Evolutionary conservation across 2,797 vertebrate genomes (phyloP).

Genomic region (Myotis myotis): DNA sequence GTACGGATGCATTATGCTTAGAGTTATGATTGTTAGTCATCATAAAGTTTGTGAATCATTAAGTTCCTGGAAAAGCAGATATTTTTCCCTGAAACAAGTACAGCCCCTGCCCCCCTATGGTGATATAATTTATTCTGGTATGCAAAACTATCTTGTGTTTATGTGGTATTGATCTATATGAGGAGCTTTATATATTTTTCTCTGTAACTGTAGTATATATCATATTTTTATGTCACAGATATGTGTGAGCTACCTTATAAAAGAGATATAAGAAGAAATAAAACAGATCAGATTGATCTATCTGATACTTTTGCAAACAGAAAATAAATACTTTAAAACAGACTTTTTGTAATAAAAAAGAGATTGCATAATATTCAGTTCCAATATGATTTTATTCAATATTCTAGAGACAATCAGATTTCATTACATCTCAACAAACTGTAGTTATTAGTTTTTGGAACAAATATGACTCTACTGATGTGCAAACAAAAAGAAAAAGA

Average conservation of each 20-base stretch:
- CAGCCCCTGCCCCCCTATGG: background rate
- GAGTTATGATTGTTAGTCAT: background rate
- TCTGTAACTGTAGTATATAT: background rate
- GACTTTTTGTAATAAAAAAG: slow-evolving; percentile 44
- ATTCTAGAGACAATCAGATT: slow-evolving; percentile 17
- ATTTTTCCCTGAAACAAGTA: background rate
- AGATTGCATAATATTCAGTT: background rate
- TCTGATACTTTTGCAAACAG: background rate
- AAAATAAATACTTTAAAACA: background rate
- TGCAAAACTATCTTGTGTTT: background rate
- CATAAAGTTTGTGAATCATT: background rate
- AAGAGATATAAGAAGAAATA: background rate
- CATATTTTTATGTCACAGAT: slow-evolving; percentile 1
- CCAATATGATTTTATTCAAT: background rate
- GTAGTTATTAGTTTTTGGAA: slow-evolving; percentile 12
- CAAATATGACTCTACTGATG: slow-evolving; percentile 10
- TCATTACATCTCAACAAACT: slow-evolving; percentile 24
- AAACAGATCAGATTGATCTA: background rate
- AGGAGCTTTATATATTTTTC: slow-evolving; percentile 10
- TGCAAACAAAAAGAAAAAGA: slow-evolving; percentile 24
- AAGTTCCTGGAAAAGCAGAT: background rate
- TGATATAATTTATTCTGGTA: background rate
- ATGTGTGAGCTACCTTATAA: background rate
- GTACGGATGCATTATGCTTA: background rate
- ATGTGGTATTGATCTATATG: background rate